Evolutionary conservation across 1,140 invertebrate species (phyloP), one percentile per base, ranked within the genome.

Genomic region (Drosophila erecta): DNA sequence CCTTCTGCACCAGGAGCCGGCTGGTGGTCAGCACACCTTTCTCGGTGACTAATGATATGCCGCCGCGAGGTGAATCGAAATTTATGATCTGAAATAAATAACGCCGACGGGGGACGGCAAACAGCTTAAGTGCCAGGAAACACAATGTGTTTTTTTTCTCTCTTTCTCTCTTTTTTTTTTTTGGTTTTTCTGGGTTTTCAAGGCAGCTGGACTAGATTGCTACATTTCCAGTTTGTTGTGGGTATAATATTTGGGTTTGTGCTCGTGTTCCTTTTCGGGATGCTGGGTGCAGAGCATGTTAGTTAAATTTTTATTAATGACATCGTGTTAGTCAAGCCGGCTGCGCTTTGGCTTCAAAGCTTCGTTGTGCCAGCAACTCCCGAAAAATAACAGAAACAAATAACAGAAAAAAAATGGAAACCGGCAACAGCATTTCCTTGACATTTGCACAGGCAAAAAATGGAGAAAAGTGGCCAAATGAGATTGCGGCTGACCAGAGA

Each of bases 11-110:
- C 43, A 97, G 93, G 15, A 97, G 94, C 43, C 96, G 94, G 87
- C 96, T 97, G 27, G 95, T 96, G 70, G 96, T 97, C 55, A 95
- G 94, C 40, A 94, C 93, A 46, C 96, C 96, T 90, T 96, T 97
- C 91, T 96, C 96, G 3, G 96, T 96, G 56, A 97, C 95, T 70
- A 97, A 93, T 69, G 95, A 96, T 92, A 96, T 96, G 15, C 95
- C 95, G 37, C 95, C 96, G 53, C 96, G 93, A 20, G 96, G 95
- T 62, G 95, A 96, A 93, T 96, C 96, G 89, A 96, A 96, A 93
- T 96, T 96, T 93, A 96, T 96, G 72, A 94, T 93, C 95, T 95
- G 91, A 71, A 79, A 86, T 76, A 72, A 69, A 81, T 86, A 75
- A 71, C 51, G 51, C 49, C 33, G 43, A 74, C 12, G 58, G 8